Evolutionary conservation across 2,113 vertebrate genomes (phyloP), one percentile per base, ranked within the genome.

Genomic region (Sporophila hypoxantha): DNA sequence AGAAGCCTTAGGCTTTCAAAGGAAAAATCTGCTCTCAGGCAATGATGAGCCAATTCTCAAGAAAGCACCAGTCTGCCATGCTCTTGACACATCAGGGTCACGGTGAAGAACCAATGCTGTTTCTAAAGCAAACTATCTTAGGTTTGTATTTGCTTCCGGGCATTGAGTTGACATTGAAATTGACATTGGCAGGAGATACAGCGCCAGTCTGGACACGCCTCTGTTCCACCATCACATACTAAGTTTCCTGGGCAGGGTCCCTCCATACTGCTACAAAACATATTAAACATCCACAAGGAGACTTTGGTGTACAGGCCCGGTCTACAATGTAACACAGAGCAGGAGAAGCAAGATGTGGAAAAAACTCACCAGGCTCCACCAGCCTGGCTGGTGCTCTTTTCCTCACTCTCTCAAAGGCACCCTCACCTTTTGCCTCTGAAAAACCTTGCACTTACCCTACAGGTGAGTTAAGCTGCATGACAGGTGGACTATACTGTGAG

Each of bases 161-260:
- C 52, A 57, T 0, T 36, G 64, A 75, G 49, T 18, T 78, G 70
- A 49, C 37, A 53, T 3, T 9, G 32, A 71, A 60, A 32, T 23
- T 57, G 66, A 50, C 29, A 34, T 25, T 42, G 42, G 50, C 32
- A 83, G 59, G 25, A 37, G 60, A 71, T 14, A 75, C 19, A 42
- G 17, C 6, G 13, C 0, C 12, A 14, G 36, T 36, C 42, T 18
- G 21, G 50, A 70, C 8, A 30, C 1, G 2, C 1, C 0, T 17
- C 34, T 79, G 16, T 50, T 85, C 61, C 53, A 76, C 30, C 19
- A 64, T 5, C 34, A 39, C 19, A 23, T 2, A 53, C 25, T 6
- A 75, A 49, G 17, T 25, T 55, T 59, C 70, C 47, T 14, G 7
- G 12, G 42, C 64, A 79, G 32, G 8, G 17, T 74, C 36, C 21